Evolutionary conservation across 2,888 invertebrate genomes (phyloP).

Genomic region (Torymus tubicola): DNA sequence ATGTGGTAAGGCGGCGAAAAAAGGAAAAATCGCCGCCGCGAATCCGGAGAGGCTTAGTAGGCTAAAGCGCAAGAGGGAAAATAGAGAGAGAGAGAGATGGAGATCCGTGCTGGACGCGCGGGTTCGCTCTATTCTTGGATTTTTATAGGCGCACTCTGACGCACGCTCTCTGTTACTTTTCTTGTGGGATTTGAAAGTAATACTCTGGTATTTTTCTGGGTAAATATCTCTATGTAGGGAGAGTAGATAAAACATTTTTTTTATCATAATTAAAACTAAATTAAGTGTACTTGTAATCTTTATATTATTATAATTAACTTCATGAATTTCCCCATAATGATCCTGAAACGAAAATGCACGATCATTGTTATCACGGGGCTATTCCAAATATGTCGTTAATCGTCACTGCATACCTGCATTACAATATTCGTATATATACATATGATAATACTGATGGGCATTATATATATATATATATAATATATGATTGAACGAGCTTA

Average conservation of each 20-base stretch:
- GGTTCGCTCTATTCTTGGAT: slow-evolving; percentile 42
- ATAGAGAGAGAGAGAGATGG: slow-evolving; percentile 15
- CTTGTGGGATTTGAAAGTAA: slow-evolving; percentile 28
- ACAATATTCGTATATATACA: no score
- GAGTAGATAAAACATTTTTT: not conserved
- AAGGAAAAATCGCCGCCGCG: not conserved
- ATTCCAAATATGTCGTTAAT: no score
- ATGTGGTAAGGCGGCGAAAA: not conserved
- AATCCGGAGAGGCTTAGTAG: slow-evolving; percentile 10
- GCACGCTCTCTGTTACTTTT: not conserved
- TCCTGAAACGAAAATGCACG: no score
- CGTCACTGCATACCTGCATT: no score
- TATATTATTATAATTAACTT: no score
- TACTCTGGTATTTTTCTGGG: not conserved
- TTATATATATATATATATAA: no score
- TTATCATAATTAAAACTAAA: no score
- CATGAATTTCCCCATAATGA: no score
- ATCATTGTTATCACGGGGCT: no score
- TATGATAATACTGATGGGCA: no score
- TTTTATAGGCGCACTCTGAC: not conserved
- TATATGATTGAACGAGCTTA: no score
- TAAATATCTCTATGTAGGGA: not conserved
- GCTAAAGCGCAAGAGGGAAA: not conserved
- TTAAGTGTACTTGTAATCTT: no score
- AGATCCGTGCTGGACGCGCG: not conserved